phyloP scores from a whole-genome alignment of 2,797 vertebrate species.

The Epinephelus malabaricus region DNA sequence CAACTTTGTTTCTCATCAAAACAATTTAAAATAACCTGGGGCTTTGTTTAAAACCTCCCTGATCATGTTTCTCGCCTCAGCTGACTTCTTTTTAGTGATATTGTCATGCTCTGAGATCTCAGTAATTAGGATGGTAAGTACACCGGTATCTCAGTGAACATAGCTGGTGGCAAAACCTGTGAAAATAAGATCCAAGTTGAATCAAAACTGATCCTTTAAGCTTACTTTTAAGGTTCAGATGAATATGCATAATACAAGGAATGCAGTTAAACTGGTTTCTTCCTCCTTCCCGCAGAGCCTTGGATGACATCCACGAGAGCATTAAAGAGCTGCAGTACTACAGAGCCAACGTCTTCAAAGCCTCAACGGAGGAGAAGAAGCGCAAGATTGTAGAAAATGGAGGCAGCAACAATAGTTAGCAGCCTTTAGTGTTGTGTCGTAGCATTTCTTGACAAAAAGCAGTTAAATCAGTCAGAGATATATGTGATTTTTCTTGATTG shows the following conservation, averaged over 20 bases:
- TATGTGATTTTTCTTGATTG: background rate
- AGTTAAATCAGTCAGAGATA: background rate
- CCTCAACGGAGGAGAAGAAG: slow-evolving; percentile 87
- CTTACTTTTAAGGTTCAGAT: background rate
- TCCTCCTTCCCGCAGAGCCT: slow-evolving; percentile 85
- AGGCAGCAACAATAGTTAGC: slow-evolving; percentile 65
- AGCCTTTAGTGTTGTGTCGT: background rate
- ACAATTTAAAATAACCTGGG: background rate
- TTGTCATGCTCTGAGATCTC: background rate
- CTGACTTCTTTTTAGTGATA: background rate
- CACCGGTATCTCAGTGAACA: background rate
- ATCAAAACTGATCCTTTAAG: background rate
- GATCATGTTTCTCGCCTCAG: background rate
- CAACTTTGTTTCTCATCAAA: background rate
- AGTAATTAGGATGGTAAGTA: background rate
- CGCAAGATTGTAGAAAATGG: slow-evolving; percentile 89
- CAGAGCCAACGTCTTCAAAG: slow-evolving; percentile 92
- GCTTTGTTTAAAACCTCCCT: background rate
- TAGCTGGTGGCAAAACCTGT: background rate
- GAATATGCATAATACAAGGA: background rate
- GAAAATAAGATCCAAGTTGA: background rate
- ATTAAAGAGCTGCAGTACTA: slow-evolving; percentile 96
- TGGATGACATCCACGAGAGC: slow-evolving; percentile 97
- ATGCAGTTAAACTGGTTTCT: background rate
- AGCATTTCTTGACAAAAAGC: background rate